Base-by-base conservation (phyloP, 2,888 invertebrate species). In the Nowickia ferox region DNA sequence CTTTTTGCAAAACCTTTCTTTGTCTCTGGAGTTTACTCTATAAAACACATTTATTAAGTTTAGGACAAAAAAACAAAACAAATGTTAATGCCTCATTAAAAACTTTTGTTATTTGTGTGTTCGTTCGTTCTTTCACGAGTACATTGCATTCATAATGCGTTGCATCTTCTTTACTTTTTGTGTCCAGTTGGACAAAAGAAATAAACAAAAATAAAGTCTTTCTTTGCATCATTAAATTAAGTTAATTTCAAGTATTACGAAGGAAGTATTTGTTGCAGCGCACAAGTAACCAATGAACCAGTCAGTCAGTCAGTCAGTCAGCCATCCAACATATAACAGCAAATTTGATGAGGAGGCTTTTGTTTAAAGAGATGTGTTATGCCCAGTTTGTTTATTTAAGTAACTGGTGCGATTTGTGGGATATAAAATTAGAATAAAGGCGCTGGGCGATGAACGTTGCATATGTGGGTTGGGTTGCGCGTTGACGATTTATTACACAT, bases 151-250 rank as follows among this genome's bases (percentile, higher is more conserved):
- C 53, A 66, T 61, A 77, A 84, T 74, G 22, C 19, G 59, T 9
- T 38, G 59, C 22, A 46, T 9, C 22, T 46, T 53, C 57, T 57
- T 83, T 46, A 53, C 55, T 44, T 53, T 40, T 68, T 66, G 42
- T 66, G 66, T 17, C 68, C 76, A 74, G 65, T 66, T 68, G 68
- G 75, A 75, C 59, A 68, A 75, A 81, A 68, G 42, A 66, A 77
- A 30, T 17, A 44, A 71, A 66, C 9, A 57, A 74, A 75, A 75
- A 78, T 57, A 74, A 82, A 74, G 69, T 82, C 65, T 80, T 30
- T 30, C 4, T 6, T 83, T 84, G 80, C 84, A 75, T 87, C 87
- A 87, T 87, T 87, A 87, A 87, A 87, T 87, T 87, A 87, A 86
- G 79, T 84, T 84, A 87, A 87, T 86, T 81, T 75, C 80, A 82